Base-by-base conservation (phyloP, 2,888 invertebrate species). In the Sthenelais limicola region DNA sequence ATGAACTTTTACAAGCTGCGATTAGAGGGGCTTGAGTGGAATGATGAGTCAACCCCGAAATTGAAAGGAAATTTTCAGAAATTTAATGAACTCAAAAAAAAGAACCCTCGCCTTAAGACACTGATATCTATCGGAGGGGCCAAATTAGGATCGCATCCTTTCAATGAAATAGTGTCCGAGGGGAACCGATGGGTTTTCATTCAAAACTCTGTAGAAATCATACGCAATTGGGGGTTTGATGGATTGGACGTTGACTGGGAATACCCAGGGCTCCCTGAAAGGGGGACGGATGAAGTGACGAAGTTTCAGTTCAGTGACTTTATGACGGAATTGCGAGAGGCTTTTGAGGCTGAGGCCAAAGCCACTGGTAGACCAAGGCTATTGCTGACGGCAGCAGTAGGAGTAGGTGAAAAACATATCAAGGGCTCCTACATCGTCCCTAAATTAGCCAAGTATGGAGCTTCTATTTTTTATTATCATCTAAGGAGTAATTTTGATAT, bases 1-100 rank as follows among this genome's bases (percentile, higher is more conserved):
- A 48, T 98, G 98, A 89, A 97, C 98, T 62, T 62, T 24, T 62
- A 62, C 38, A 62, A 62, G 43, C 62, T 35, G 62, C 35, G 38
- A n/a, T 30, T 70, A 0, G 51, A 70, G 56, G 70, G 51, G 5
- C 28, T 54, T 5, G 70, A 54, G 43, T 71, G 71, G 71, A 56
- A 71, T n/a, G 71, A 71, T 48, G 62, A 62, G 49, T 62, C 58
- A 5, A 58, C 58, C 1, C 35, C 38, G 18, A 62, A 38, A 32
- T 30, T 62, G 12, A 56, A 48, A 35, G 69, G 68, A 3, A 73
- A 76, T 28, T 81, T 81, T 73, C 78, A 76, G 48, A 78, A 81
- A 32, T 80, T 83, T 48, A 82, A 80, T 68, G 77, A 77, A 18
- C 71, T 85, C 12, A 84, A 84, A 73, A 73, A 75, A 21, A 74